Evolutionary conservation across 2,113 vertebrate species (phyloP).

Genomic region (Dicrurus megarhynchus): DNA sequence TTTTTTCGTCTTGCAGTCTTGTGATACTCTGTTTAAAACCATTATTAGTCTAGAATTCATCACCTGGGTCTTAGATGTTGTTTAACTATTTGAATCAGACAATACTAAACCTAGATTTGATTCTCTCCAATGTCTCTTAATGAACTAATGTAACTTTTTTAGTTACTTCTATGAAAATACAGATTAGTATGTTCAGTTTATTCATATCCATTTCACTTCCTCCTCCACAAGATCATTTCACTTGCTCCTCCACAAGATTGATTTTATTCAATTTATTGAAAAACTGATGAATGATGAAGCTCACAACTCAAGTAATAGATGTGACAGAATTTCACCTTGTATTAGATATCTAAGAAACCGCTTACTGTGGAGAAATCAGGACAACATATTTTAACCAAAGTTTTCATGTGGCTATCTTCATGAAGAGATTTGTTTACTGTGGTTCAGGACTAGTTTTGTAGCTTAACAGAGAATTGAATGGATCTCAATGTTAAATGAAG

Average conservation of each 20-base stretch:
- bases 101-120: background rate
- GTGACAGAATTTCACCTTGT: background rate
- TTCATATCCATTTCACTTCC: background rate
- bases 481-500: background rate
- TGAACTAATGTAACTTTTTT: background rate
- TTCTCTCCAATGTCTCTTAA: background rate
- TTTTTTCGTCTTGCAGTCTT: conserved; percentile 5
- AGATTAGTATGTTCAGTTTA: background rate
- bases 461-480: background rate
- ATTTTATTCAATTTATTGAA: background rate
- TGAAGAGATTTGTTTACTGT: background rate
- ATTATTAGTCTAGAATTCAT: background rate
- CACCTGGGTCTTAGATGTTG: background rate
- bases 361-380: background rate
- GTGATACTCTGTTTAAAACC: background rate
- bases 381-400: background rate
- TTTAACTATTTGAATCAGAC: background rate
- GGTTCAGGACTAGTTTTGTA: background rate
- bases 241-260: background rate
- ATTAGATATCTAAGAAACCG: background rate
- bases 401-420: background rate
- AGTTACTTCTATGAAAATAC: background rate
- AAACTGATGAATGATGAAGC: background rate
- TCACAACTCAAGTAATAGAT: background rate
- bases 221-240: background rate